phyloP scores from a whole-genome alignment of 2,113 vertebrate species.

The Ariopsis seemanni region DNA sequence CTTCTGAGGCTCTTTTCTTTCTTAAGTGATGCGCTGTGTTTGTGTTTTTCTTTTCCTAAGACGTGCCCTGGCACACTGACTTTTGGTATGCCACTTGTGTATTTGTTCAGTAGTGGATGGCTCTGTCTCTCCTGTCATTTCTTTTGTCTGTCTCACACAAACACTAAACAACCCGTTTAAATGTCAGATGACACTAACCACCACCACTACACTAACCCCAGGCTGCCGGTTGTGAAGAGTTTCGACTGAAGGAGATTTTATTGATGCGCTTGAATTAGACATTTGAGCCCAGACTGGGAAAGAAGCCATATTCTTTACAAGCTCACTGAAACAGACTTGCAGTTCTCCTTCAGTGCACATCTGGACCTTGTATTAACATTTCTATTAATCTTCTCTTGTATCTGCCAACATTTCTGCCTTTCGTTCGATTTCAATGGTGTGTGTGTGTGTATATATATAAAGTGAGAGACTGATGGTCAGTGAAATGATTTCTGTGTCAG shows the following conservation, averaged over 20 bases:
- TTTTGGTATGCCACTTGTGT: slow-evolving; percentile 22
- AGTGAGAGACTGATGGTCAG: slow-evolving; percentile 15
- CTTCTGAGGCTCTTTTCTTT: slow-evolving; percentile 33
- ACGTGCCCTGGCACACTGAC: not conserved
- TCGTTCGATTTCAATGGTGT: not conserved
- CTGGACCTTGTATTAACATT: slow-evolving; percentile 25
- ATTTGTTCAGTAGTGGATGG: slow-evolving; percentile 19
- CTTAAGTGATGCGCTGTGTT: slow-evolving; percentile 42
- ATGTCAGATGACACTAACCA: slow-evolving; percentile 35
- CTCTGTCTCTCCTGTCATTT: slow-evolving; percentile 1
- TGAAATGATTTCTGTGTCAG: slow-evolving; percentile 54
- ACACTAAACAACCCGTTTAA: slow-evolving; percentile 20
- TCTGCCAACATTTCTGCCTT: not conserved
- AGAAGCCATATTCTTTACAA: slow-evolving; percentile 10
- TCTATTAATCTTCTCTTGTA: slow-evolving; percentile 20
- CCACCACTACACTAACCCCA: slow-evolving; percentile 39
- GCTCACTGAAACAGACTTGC: not conserved
- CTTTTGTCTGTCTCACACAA: slow-evolving; percentile 11
- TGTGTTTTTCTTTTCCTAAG: slow-evolving; percentile 7
- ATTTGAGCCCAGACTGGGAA: not conserved
- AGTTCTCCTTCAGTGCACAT: slow-evolving; percentile 29
- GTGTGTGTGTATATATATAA: not conserved
- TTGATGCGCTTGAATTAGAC: not conserved
- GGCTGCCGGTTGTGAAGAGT: not conserved
- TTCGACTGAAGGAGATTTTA: slow-evolving; percentile 28